Evolutionary conservation across 2,888 invertebrate genomes (phyloP).

Genomic region (Serripes groenlandicus): DNA sequence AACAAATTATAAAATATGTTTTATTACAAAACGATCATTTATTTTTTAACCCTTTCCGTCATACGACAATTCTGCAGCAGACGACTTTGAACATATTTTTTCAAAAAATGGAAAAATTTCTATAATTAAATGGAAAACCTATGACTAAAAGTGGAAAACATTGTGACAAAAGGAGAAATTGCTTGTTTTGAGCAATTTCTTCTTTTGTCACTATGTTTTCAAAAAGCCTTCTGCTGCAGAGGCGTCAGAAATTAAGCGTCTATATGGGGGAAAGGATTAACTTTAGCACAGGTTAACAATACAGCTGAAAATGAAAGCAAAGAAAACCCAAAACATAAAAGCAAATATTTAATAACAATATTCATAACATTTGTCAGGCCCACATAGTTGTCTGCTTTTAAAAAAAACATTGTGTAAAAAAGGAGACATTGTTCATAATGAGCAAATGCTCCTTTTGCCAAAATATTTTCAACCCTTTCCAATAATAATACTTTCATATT

Average conservation of each 20-base stretch:
- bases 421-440: neutral
- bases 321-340: no score
- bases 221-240: neutral
- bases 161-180: neutral
- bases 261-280: neutral
- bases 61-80: no score
- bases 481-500: no score
- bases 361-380: neutral
- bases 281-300: neutral
- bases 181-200: neutral
- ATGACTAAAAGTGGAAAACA: neutral
- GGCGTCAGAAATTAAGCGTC: neutral
- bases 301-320: neutral
- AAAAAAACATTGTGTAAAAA: neutral
- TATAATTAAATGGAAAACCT: no score
- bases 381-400: neutral
- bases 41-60: no score
- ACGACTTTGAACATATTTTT: no score
- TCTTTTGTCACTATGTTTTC: neutral
- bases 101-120: no score
- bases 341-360: no score
- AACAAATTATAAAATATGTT: no score
- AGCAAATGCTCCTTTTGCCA: neutral
- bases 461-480: neutral
- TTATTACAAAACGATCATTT: no score